phyloP scores from a whole-genome alignment of 2,113 vertebrate species.

The Oxyura jamaicensis region DNA sequence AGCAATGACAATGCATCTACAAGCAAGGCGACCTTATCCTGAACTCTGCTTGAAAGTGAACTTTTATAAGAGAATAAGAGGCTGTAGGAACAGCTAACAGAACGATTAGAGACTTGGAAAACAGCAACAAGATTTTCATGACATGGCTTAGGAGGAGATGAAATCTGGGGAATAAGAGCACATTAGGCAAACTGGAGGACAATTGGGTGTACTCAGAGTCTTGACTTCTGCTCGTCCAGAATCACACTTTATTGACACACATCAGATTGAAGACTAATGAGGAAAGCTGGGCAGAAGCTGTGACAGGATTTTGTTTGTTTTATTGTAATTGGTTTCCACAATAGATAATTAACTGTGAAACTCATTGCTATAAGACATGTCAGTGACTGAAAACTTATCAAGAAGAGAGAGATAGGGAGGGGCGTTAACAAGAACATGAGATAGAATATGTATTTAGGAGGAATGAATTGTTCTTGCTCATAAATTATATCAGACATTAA shows the following conservation, averaged over 20 bases:
- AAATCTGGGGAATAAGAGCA: not conserved
- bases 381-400: not conserved
- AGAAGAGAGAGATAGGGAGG: not conserved
- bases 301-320: slow-evolving; percentile 21
- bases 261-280: slow-evolving; percentile 29
- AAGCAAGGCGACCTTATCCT: not conserved
- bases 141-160: not conserved
- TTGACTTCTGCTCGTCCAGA: not conserved
- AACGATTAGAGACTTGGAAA: not conserved
- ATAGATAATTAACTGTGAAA: slow-evolving; percentile 43
- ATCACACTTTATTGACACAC: slow-evolving; percentile 40
- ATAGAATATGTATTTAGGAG: not conserved
- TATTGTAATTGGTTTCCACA: slow-evolving; percentile 56
- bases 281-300: not conserved
- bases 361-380: not conserved
- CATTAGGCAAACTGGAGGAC: not conserved
- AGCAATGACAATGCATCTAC: not conserved
- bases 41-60: not conserved
- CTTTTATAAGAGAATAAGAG: not conserved
- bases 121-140: not conserved
- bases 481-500: not conserved
- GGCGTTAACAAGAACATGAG: not conserved
- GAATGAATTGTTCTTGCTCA: not conserved
- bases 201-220: not conserved
- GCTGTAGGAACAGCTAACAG: not conserved